Evolutionary conservation across 2,113 vertebrate species (phyloP).

Genomic region (Accipiter cooperii): DNA sequence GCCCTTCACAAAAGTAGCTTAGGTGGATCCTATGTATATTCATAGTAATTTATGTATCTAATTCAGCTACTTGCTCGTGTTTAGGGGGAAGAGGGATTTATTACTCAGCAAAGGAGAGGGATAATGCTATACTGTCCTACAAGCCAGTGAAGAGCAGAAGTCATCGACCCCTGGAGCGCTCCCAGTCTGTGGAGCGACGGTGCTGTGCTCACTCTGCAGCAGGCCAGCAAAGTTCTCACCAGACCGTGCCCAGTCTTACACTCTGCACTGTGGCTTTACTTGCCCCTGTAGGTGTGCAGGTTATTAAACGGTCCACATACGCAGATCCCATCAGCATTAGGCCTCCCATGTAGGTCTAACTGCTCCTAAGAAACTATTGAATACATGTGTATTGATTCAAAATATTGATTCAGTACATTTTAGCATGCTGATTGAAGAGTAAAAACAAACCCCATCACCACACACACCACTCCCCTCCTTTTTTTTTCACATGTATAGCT

Average conservation of each 20-base stretch:
- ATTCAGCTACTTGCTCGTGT: not conserved
- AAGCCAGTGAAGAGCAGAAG: not conserved
- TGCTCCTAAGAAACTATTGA: not conserved
- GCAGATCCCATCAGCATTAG: not conserved
- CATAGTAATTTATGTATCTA: not conserved
- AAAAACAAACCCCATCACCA: not conserved
- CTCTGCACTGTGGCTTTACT: accelerated
- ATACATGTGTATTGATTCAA: not conserved
- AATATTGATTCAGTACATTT: not conserved
- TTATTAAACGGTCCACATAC: accelerated
- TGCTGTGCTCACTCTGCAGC: accelerated
- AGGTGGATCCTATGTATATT: not conserved
- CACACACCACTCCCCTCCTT: not conserved
- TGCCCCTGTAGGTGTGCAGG: not conserved
- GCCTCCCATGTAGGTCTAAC: not conserved
- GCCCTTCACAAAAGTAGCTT: not conserved
- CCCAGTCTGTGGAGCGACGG: accelerated
- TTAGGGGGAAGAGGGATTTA: not conserved
- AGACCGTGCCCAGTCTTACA: not conserved
- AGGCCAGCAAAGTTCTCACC: accelerated
- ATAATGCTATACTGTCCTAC: not conserved
- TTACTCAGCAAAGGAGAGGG: not conserved
- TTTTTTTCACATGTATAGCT: not conserved
- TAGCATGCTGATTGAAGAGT: not conserved
- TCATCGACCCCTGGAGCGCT: not conserved